phyloP scores from a whole-genome alignment of 2,888 invertebrate species.

The Aporophyla lueneburgensis region DNA sequence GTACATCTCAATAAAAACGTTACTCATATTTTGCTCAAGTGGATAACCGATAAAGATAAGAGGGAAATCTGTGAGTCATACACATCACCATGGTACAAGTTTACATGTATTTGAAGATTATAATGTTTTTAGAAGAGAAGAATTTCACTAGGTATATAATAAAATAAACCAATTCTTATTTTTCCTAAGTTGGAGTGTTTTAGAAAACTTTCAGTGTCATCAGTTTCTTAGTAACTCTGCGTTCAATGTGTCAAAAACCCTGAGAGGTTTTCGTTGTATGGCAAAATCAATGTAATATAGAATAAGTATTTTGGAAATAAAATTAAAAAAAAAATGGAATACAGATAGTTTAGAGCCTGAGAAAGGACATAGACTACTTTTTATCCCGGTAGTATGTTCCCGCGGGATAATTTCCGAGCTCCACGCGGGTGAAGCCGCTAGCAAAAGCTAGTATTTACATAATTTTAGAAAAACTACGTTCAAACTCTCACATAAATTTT shows the following conservation, averaged over 20 bases:
- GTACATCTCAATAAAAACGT: neutral
- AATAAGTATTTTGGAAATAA: too few relatives aligned
- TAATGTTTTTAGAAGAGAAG: neutral
- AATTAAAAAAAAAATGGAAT: too few relatives aligned
- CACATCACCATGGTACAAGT: neutral
- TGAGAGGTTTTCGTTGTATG: too few relatives aligned
- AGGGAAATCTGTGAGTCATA: neutral
- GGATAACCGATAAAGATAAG: slow-evolving; percentile 19
- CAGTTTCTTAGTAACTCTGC: neutral
- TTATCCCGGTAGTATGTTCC: too few relatives aligned
- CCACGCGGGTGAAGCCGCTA: too few relatives aligned
- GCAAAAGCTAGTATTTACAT: too few relatives aligned
- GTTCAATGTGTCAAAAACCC: too few relatives aligned
- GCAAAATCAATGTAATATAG: too few relatives aligned
- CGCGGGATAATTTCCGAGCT: too few relatives aligned
- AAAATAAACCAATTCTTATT: neutral
- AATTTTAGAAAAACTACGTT: neutral
- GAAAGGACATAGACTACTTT: too few relatives aligned
- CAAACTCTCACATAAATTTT: neutral
- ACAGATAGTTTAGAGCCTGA: too few relatives aligned
- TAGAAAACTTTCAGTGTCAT: neutral
- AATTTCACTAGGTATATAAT: neutral
- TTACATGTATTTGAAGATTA: neutral
- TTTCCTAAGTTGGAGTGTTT: neutral
- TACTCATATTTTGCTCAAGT: slow-evolving; percentile 19